Base-by-base conservation (phyloP, 2,888 invertebrate genomes). In the Leucozona laternaria region DNA sequence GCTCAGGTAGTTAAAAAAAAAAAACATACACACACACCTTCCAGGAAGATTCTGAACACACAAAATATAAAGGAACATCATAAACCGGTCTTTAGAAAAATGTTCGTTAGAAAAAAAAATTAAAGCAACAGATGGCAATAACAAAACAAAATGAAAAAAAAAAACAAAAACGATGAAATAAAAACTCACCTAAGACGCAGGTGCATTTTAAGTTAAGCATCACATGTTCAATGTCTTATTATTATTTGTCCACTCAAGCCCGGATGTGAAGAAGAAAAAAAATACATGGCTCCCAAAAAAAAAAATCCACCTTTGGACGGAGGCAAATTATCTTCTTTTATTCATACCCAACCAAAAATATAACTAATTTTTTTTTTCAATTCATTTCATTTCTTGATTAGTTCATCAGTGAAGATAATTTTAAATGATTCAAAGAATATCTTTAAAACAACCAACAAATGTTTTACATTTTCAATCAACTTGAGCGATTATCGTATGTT, bases 231-330 rank as follows among this genome's bases (percentile, higher is more conserved):
- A 45, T 20, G 40, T 55, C 25, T 73, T 68, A 37, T 53, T 25
- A 28, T 53, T 53, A 28, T 68, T 48, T 48, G 62, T 57, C 60
- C 70, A 28, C 75, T 79, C 75, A 84, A 57, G 83, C 43, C 79
- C 79, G 83, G 79, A 84, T 84, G 75, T 84, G 62, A 53, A 70
- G 45, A 70, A 64, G n/a, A n/a, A n/a, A 60, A 60, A 57, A 11
- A 11, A 17, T 48, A 22, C 40, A 64, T 55, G 43, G 15, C 17
- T 40, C 25, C 50, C 57, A 40, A 17, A 37, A 25, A 50, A 53
- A 28, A 37, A 53, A 31, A 10, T 34, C 7, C 50, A 25, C 50
- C 13, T 53, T 25, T 53, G 7, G 5, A 15, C 13, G 13, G 2
- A 58, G 57, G 13, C 31, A 37, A 37, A 50, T 37, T 43, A 37